Evolutionary conservation across 2,113 vertebrate species (phyloP).

Genomic region (Ahaetulla prasina): DNA sequence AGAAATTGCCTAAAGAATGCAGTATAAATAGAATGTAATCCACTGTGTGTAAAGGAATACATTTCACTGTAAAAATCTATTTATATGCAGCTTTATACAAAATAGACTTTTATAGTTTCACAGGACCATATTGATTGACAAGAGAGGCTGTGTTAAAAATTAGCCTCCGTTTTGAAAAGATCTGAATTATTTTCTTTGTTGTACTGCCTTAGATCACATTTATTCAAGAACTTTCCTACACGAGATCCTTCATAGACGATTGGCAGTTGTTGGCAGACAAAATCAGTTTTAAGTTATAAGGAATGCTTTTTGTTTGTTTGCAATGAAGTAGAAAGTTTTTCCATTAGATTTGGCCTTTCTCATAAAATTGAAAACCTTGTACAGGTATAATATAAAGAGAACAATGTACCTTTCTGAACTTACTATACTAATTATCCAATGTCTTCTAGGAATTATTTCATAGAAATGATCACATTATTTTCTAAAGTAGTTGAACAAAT

Average conservation of each 20-base stretch:
- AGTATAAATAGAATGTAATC: background rate
- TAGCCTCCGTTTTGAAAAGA: conserved; percentile 27
- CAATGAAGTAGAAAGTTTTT: conserved; percentile 23
- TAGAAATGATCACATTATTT: conserved; percentile 58
- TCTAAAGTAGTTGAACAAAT: conserved; percentile 56
- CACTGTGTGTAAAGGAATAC: background rate
- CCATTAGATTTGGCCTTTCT: conserved; percentile 41
- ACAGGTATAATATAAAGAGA: conserved; percentile 60
- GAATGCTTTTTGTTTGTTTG: background rate
- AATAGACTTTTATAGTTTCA: background rate
- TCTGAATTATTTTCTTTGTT: conserved; percentile 39
- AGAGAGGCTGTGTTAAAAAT: conserved; percentile 35
- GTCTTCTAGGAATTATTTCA: conserved; percentile 45
- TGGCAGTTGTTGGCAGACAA: conserved; percentile 45
- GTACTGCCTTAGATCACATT: background rate
- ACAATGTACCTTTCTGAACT: conserved; percentile 56
- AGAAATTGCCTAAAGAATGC: conserved; percentile 8
- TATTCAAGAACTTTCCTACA: background rate
- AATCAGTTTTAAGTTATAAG: conserved; percentile 58
- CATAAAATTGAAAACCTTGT: conserved; percentile 57
- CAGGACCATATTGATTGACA: background rate
- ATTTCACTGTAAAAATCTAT: background rate
- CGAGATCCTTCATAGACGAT: background rate
- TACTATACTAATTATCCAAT: conserved; percentile 57
- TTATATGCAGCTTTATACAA: background rate